Base-by-base conservation (phyloP, 1,140 invertebrate genomes). In the Heliconius eleuchia region DNA sequence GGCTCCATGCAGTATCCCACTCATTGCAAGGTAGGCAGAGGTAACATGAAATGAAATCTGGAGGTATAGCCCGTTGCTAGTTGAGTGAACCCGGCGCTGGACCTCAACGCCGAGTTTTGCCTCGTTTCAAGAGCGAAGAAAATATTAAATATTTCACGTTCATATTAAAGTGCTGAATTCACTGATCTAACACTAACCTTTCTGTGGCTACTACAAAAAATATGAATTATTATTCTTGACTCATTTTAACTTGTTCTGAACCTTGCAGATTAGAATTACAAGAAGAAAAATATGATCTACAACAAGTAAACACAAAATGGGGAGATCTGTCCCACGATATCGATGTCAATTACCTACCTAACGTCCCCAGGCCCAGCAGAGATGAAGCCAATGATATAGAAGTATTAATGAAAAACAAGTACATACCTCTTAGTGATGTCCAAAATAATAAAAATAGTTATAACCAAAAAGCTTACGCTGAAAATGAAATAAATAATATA, bases 301-400 rank as follows among this genome's bases (percentile, higher is more conserved):
- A 80, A 57, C 80, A 84, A 71, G 66, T 78, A 7, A 79, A 76
- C 73, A 84, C 80, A 66, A 76, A 86, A 37, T 92, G 88, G 88
- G 55, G 76, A 3, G 93, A 94, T 81, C 81, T 95, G 0, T 89
- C 92, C 0, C 90, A 91, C 74, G 94, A 95, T 77, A 94, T 84
- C 1, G 92, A 94, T 72, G 88, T 95, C 1, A 95, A 95, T 83
- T 91, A 91, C 75, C 83, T 90, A 6, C 79, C 86, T 0, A 87
- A 85, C 5, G 71, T 76, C 0, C 73, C 83, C 7, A 81, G 77
- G 76, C 83, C 87, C 6, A 84, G 85, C 0, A 81, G 80, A 78
- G 81, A 86, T 4, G 88, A 90, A 71, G 75, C 72, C 8, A 82
- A 87, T 8, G 84, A 92, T 72, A 86, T 92, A 55, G 90, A 93